These are phyloP conservation scores for Sciurus carolinensis DNA, from an alignment of 2,797 vertebrate genomes.

Conservation along the genomic window DNA sequence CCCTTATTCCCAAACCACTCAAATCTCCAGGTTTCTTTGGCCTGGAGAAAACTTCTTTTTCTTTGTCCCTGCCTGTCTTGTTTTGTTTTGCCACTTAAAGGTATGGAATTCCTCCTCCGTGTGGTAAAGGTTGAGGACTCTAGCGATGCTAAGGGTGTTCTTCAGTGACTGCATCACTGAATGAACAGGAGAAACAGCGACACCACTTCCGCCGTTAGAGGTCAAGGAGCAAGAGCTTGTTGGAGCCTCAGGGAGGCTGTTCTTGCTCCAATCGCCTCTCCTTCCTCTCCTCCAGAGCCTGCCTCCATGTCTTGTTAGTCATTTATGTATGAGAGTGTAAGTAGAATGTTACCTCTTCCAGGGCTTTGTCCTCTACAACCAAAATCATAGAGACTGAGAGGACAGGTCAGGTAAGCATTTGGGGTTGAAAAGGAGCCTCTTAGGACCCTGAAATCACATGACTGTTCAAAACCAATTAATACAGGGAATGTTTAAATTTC, in stretches of 20 bases:
- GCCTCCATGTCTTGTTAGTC: background rate
- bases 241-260: background rate
- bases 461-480: background rate
- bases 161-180: background rate
- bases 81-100: constrained; percentile 34
- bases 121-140: constrained; percentile 52
- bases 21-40: background rate
- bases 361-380: background rate
- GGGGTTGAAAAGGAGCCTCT: background rate
- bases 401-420: constrained; percentile 13
- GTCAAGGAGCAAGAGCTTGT: background rate
- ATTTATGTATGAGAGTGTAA: background rate
- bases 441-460: background rate
- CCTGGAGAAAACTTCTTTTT: background rate
- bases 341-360: background rate
- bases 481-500: constrained; percentile 28
- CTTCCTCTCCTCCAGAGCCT: background rate
- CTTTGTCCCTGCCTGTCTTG: background rate
- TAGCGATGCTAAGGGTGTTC: background rate
- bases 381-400: constrained; percentile 18
- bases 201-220: background rate
- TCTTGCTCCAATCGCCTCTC: background rate
- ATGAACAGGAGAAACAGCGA: background rate
- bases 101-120: background rate
- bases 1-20: background rate